phyloP scores from a whole-genome alignment of 1,140 invertebrate genomes.

The Zaprionus kolodkinae region DNA sequence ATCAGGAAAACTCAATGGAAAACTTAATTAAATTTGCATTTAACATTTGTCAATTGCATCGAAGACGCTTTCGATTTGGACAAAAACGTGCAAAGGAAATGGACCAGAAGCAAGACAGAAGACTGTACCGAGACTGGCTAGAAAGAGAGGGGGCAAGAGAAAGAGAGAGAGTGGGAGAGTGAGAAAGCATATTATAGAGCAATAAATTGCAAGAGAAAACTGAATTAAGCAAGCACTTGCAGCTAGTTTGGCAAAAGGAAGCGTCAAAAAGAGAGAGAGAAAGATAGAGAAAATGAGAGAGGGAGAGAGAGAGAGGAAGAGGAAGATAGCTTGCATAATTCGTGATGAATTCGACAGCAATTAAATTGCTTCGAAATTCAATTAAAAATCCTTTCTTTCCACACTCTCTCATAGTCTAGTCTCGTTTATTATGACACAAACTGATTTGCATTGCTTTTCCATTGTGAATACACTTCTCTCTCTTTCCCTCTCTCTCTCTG shows the following conservation, averaged over 20 bases:
- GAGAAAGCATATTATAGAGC: too few species aligned
- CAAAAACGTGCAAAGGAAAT: not conserved
- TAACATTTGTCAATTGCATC: slow-evolving; percentile 13
- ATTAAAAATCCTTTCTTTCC: slow-evolving; percentile 1
- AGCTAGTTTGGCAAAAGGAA: not conserved
- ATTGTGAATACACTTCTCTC: slow-evolving; percentile 28
- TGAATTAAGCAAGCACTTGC: not conserved
- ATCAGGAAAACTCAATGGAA: not conserved
- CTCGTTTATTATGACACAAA: not conserved
- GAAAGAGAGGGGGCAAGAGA: not conserved
- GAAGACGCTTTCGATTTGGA: slow-evolving; percentile 18
- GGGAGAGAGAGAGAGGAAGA: not conserved
- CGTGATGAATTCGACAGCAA: not conserved
- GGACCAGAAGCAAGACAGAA: not conserved
- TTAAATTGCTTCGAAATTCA: slow-evolving; percentile 1
- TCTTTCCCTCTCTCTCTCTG: slow-evolving; percentile 7
- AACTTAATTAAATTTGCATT: slow-evolving; percentile 27
- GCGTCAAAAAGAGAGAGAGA: not conserved
- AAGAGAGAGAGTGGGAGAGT: not conserved
- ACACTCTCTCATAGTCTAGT: not conserved
- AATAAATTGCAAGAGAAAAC: not conserved
- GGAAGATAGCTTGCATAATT: not conserved
- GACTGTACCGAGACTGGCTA: too few species aligned
- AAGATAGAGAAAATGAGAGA: not conserved
- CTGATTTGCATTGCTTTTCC: slow-evolving; percentile 8